Base-by-base conservation (phyloP, 2,888 invertebrate species). In the Flexamia atlantica region DNA sequence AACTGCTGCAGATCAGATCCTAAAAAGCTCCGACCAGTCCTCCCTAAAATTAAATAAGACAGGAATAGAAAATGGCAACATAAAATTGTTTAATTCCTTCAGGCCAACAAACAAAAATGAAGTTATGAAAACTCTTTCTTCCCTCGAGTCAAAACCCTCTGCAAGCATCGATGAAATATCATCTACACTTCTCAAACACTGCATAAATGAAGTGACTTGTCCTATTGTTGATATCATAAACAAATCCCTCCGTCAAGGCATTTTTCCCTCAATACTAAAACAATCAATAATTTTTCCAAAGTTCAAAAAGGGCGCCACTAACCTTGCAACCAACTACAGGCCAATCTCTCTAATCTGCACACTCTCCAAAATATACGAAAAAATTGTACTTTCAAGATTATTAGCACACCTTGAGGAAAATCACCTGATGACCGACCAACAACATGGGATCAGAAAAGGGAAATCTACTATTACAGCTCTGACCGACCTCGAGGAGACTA, bases 401-500 rank as follows among this genome's bases (percentile, higher is more conserved):
- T 32, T 36, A 7, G 9, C 36, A 36, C 36, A 36, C 9, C 36
- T 60, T 4, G 60, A 60, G 23, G 23, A 28, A 10, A 60, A 60
- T 23, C 3, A 60, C 14, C 5, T 60, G 2, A 3, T 60, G 23
- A 60, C 23, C 1, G 23, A 20, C 60, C 60, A 25, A 10, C 5
- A 70, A 70, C 70, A 70, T 5, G 28, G 32, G 23, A 32, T 70
- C 12, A 70, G 70, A 70, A 36, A 36, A 70, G 70, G 70, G 7
- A 70, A 30, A n/a, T 28, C 70, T 17, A 70, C 70, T n/a, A 70
- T 70, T n/a, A 70, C 70, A 70, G 70, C 70, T 25, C 3, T 70
- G 17, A 32, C 32, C 4, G 70, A 70, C 30, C 32, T 70, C 3
- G 70, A 32, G 70, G 4, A 70, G n/a, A 70, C 70, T 14, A 30